A percentile compares a stretch with the other conserved stretches of the same genome.
phyloP scores from a whole-genome alignment of 2,888 invertebrate species.

The Ernsta delagoae region DNA sequence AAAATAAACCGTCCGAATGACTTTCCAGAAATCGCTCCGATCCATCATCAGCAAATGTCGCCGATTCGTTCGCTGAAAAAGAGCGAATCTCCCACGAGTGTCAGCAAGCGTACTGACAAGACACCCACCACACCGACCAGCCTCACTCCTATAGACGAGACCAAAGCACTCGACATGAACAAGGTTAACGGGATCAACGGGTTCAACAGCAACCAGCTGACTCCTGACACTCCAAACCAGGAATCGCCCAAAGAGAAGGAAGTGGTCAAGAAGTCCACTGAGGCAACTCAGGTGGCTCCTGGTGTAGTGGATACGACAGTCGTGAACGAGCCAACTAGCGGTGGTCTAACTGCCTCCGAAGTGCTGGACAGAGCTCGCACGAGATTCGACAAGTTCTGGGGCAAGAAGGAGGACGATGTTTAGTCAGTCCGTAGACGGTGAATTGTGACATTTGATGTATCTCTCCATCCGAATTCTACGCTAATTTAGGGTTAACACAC shows the following conservation, averaged over 20 bases:
- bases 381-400: conserved; percentile 94
- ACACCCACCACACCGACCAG: conserved; percentile 80
- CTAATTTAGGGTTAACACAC: too few relatives aligned
- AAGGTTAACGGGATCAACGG: conserved; percentile 66
- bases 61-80: conserved; percentile 81
- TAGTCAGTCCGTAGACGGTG: conserved; percentile 54
- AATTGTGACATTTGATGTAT: conserved; percentile 52
- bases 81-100: conserved; percentile 78
- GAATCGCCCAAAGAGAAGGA: conserved; percentile 67
- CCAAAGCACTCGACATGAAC: conserved; percentile 77
- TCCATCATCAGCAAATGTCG: conserved; percentile 83
- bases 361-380: conserved; percentile 92
- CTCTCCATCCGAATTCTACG: not conserved
- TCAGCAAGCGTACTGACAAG: conserved; percentile 80
- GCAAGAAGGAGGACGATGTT: conserved; percentile 87
- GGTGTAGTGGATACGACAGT: conserved; percentile 84
- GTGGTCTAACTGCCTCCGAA: conserved; percentile 88
- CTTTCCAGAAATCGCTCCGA: conserved; percentile 81
- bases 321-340: conserved; percentile 72
- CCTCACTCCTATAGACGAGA: conserved; percentile 81
- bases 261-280: conserved; percentile 75
- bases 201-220: conserved; percentile 69
- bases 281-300: conserved; percentile 81
- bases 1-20: conserved; percentile 46
- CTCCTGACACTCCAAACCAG: conserved; percentile 72